Conservation (phyloP, 2,113 vertebrate genomes). For the Spea multiplicata region DNA sequence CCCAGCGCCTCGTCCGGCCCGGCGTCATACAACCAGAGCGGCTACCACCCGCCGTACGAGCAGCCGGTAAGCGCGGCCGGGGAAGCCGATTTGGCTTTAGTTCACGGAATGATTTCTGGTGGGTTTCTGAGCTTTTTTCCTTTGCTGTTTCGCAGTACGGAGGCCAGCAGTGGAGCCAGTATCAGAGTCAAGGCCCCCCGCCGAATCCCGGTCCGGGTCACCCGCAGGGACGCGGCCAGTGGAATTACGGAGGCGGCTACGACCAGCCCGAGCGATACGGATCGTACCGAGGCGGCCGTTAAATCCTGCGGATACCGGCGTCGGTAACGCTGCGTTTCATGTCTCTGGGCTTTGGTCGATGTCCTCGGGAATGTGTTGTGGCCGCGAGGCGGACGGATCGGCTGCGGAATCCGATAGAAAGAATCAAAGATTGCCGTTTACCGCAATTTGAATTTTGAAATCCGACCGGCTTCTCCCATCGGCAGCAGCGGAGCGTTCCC, state of each 20-base stretch:
- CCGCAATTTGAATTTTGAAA: too few relatives aligned
- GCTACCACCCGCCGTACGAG: constrained; percentile 70
- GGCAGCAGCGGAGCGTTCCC: too few relatives aligned
- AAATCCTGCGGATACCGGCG: neutral
- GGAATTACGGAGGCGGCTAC: constrained; percentile 77
- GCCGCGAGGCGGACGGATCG: too few relatives aligned
- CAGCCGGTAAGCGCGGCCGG: constrained; percentile 1
- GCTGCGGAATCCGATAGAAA: too few relatives aligned
- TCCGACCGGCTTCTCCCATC: too few relatives aligned
- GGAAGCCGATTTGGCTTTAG: neutral
- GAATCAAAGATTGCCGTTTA: too few relatives aligned
- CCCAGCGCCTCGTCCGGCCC: constrained; percentile 64
- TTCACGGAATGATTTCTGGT: neutral
- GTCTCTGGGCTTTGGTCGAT: constrained; percentile 1
- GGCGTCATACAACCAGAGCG: constrained; percentile 78
- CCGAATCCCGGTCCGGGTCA: constrained; percentile 80
- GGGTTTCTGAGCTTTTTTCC: neutral
- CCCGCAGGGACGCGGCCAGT: constrained; percentile 73
- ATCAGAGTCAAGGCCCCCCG: constrained; percentile 80
- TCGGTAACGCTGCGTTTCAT: too few relatives aligned
- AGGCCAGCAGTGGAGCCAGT: constrained; percentile 93
- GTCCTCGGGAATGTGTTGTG: too few relatives aligned
- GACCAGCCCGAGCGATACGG: constrained; percentile 71
- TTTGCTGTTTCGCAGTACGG: constrained; percentile 70
- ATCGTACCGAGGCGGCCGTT: neutral